These are phyloP conservation scores for Microcaecilia unicolor DNA, from an alignment of 2,797 vertebrate genomes.

Conservation along the genomic window DNA sequence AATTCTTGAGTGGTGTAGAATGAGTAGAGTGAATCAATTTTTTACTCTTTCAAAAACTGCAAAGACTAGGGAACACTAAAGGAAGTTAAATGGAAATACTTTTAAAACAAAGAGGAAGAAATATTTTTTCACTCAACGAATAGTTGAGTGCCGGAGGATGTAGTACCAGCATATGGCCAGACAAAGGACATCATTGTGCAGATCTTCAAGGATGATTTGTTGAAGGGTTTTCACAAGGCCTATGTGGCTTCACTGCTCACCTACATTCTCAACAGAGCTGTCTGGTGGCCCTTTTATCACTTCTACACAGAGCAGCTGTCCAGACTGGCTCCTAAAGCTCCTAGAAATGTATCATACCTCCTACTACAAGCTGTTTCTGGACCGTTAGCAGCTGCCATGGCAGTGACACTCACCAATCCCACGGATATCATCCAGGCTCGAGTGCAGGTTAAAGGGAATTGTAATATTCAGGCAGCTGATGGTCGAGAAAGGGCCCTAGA, in stretches of 20 bases:
- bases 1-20: too few relatives aligned
- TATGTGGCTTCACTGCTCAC: slow-evolving; percentile 91
- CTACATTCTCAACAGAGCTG: slow-evolving; percentile 94
- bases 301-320: slow-evolving; percentile 94
- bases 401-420: slow-evolving; percentile 90
- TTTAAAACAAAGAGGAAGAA: too few relatives aligned
- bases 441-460: slow-evolving; percentile 87
- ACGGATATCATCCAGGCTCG: slow-evolving; percentile 93
- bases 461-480: slow-evolving; percentile 86
- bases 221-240: slow-evolving; percentile 87
- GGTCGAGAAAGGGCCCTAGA: slow-evolving; percentile 85
- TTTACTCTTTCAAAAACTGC: too few relatives aligned
- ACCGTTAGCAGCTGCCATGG: slow-evolving; percentile 85
- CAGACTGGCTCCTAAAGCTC: slow-evolving; percentile 72
- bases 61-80: too few relatives aligned
- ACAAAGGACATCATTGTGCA: slow-evolving; percentile 83
- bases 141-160: too few relatives aligned
- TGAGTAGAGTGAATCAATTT: too few relatives aligned
- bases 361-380: slow-evolving; percentile 86
- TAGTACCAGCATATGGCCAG: slow-evolving; percentile 49
- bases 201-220: slow-evolving; percentile 81
- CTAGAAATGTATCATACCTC: slow-evolving; percentile 92
- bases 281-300: slow-evolving; percentile 98
- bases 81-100: too few relatives aligned
- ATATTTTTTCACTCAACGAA: too few relatives aligned